phyloP scores from a whole-genome alignment of 2,888 invertebrate genomes.

The Ornithoptera alexandrae region DNA sequence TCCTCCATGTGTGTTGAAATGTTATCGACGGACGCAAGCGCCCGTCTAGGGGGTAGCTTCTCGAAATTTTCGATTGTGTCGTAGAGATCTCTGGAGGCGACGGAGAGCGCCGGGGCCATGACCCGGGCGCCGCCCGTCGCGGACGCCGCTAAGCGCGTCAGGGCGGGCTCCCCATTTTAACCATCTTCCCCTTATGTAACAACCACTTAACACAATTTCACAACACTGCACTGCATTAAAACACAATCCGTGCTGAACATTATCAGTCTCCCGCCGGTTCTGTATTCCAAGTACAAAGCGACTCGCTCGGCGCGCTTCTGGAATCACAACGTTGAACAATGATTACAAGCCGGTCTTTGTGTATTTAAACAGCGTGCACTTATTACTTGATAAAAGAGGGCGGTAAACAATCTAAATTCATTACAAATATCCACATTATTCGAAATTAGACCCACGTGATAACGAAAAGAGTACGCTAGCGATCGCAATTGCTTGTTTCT shows the following conservation, averaged over 20 bases:
- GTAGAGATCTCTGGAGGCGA: conserved; percentile 75
- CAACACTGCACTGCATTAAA: conserved; percentile 58
- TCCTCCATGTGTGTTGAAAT: conserved; percentile 79
- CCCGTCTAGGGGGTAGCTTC: conserved; percentile 61
- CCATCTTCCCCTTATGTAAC: conserved; percentile 72
- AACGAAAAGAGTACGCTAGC: conserved; percentile 72
- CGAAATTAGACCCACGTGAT: conserved; percentile 79
- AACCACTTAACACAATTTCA: conserved; percentile 49
- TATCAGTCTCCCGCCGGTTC: conserved; percentile 69
- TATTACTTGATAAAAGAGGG: conserved; percentile 34
- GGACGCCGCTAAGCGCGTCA: conserved; percentile 68
- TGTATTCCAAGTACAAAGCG: conserved; percentile 47
- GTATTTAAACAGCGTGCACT: conserved; percentile 43
- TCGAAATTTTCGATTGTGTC: conserved; percentile 51
- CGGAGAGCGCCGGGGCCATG: conserved; percentile 97
- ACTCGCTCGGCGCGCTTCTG: conserved; percentile 68
- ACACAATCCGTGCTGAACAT: conserved; percentile 49
- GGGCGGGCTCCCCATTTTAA: conserved; percentile 58
- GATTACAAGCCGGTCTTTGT: conserved; percentile 64
- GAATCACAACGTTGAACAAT: conserved; percentile 63
- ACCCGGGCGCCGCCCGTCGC: conserved; percentile 83
- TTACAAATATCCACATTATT: conserved; percentile 50
- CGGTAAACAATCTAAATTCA: conserved; percentile 40
- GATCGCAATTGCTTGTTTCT: conserved; percentile 74
- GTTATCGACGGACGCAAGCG: conserved; percentile 76